These are phyloP conservation scores for Propsilocerus akamusi DNA, from an alignment of 1,140 invertebrate genomes.

Conservation along the genomic window DNA sequence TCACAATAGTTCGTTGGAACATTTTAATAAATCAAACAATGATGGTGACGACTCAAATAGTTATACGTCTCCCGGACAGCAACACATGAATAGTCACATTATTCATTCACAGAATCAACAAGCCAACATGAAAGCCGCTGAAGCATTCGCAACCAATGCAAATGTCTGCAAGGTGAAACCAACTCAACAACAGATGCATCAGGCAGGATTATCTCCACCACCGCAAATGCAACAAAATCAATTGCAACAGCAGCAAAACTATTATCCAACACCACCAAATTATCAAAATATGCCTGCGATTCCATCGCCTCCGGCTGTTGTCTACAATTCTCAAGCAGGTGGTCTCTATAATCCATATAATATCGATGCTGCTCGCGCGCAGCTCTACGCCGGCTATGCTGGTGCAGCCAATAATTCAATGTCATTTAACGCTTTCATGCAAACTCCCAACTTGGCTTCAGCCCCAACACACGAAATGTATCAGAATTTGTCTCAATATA, in stretches of 20 bases:
- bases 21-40: slow-evolving; percentile 13
- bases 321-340: slow-evolving; percentile 8
- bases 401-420: background rate
- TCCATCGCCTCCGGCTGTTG: slow-evolving; percentile 26
- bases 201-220: slow-evolving; percentile 18
- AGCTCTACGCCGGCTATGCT: slow-evolving; percentile 8
- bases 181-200: slow-evolving; percentile 9
- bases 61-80: slow-evolving; percentile 17
- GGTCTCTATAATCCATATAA: slow-evolving; percentile 23
- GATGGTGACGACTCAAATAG: slow-evolving; percentile 19
- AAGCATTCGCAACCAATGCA: background rate
- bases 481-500: slow-evolving; percentile 54
- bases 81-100: slow-evolving; percentile 9
- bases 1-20: slow-evolving; percentile 10
- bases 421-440: slow-evolving; percentile 25
- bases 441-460: slow-evolving; percentile 27
- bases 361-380: slow-evolving; percentile 25
- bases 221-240: slow-evolving; percentile 14
- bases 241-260: slow-evolving; percentile 14
- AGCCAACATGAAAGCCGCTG: background rate
- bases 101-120: background rate
- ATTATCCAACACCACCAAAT: slow-evolving; percentile 13
- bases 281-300: slow-evolving; percentile 38
- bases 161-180: slow-evolving; percentile 14
- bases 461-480: slow-evolving; percentile 59